Percentiles rank a stretch among this genome's conserved stretches.
These are phyloP conservation scores for Linhomoeus sp. DNA, from an alignment of 2,888 invertebrate genomes.

Conservation along the genomic window DNA sequence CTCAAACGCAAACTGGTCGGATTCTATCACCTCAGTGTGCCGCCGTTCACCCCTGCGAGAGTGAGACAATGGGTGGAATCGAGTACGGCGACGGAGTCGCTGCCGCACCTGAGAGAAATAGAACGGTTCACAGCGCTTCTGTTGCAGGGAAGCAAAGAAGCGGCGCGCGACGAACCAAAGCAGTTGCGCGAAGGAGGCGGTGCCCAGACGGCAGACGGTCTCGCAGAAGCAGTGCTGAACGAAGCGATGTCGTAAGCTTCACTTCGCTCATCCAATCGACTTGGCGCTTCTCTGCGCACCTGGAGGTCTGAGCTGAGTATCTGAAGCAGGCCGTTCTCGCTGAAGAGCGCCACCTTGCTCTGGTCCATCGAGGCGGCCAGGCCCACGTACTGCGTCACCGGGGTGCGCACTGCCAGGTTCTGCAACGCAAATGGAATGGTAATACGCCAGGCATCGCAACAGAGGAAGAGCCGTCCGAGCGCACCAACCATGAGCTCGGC, in stretches of 20 bases:
- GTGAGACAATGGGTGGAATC: constrained; percentile 46
- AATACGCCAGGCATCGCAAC: no score
- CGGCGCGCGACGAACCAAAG: neutral
- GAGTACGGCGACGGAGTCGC: constrained; percentile 70
- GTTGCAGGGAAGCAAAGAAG: no score
- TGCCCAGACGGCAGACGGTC: constrained; percentile 32
- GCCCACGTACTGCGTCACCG: constrained; percentile 41
- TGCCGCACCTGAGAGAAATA: constrained; percentile 47
- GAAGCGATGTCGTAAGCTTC: no score
- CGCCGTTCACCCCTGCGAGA: constrained; percentile 40
- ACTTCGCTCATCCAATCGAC: no score
- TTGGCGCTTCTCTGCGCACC: no score
- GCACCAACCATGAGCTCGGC: no score
- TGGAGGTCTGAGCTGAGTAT: constrained; percentile 54
- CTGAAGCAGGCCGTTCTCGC: constrained; percentile 67
- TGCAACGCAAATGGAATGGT: no score
- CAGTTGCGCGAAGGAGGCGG: constrained; percentile 13
- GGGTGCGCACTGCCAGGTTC: constrained; percentile 13
- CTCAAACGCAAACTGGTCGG: no score
- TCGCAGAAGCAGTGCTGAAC: constrained; percentile 51
- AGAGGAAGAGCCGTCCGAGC: no score
- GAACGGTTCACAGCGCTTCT: no score
- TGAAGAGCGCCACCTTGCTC: constrained; percentile 60
- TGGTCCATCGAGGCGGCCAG: constrained; percentile 71
- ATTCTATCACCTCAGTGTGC: no score